phyloP scores from a whole-genome alignment of 2,797 vertebrate species.

The Megaceryle alcyon region DNA sequence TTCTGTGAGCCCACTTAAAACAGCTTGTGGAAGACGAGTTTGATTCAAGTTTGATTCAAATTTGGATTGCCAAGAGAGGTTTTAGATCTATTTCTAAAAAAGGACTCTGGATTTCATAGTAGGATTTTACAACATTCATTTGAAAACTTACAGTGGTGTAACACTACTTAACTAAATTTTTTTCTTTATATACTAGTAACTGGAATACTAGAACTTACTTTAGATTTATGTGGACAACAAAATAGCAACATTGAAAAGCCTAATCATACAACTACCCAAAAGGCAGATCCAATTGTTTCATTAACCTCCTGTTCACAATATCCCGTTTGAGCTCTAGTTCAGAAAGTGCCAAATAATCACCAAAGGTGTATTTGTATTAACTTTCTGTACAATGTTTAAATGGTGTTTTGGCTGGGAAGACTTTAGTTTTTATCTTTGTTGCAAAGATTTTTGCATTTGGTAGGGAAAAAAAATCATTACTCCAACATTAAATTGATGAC shows the following conservation, averaged over 20 bases:
- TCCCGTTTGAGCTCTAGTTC: neutral
- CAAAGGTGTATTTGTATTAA: neutral
- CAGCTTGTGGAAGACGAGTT: neutral
- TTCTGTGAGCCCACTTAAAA: neutral
- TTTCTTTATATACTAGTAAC: neutral
- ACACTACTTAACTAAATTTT: too few species aligned
- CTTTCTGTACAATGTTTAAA: neutral
- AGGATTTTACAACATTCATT: neutral
- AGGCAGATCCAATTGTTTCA: neutral
- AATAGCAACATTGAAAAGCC: neutral
- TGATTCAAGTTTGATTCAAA: neutral
- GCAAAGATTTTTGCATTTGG: neutral
- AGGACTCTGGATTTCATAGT: neutral
- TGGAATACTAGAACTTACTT: neutral
- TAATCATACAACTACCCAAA: neutral
- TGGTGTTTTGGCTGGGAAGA: neutral
- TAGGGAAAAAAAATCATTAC: neutral
- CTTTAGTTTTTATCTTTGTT: neutral
- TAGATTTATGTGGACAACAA: neutral
- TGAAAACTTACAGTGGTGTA: neutral
- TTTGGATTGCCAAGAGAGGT: neutral
- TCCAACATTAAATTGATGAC: neutral
- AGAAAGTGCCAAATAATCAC: neutral
- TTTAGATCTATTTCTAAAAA: neutral
- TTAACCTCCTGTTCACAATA: neutral